Evolutionary conservation across 2,113 vertebrate genomes (phyloP).

Genomic region (Gymnocephalus cernua): DNA sequence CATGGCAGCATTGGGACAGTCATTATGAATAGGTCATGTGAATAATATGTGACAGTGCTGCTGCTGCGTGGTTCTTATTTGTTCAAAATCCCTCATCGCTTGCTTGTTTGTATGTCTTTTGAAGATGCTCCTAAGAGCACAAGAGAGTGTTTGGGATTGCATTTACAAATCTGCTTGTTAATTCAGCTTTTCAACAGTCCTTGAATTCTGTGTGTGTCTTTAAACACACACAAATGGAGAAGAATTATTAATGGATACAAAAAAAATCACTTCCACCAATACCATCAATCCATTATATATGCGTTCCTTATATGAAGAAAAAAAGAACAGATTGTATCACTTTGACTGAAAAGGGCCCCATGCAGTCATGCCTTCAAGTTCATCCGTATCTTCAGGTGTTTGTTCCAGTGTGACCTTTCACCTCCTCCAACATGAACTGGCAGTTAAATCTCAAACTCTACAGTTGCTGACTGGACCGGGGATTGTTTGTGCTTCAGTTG

Average conservation of each 20-base stretch:
- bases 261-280: neutral
- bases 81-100: slow-evolving; percentile 29
- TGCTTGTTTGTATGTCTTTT: slow-evolving; percentile 53
- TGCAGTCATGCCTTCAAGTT: slow-evolving; percentile 12
- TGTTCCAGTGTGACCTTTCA: slow-evolving; percentile 32
- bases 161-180: slow-evolving; percentile 54
- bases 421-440: slow-evolving; percentile 15
- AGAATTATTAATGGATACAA: neutral
- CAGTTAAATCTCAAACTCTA: slow-evolving; percentile 35
- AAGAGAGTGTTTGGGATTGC: slow-evolving; percentile 37
- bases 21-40: slow-evolving; percentile 22
- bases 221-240: slow-evolving; percentile 28
- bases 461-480: slow-evolving; percentile 34
- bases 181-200: slow-evolving; percentile 41
- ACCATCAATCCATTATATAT: neutral
- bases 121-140: slow-evolving; percentile 44
- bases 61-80: slow-evolving; percentile 32
- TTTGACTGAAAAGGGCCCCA: neutral
- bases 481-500: slow-evolving; percentile 49
- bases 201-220: slow-evolving; percentile 34
- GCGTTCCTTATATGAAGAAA: slow-evolving; percentile 1
- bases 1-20: slow-evolving; percentile 8
- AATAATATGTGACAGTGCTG: slow-evolving; percentile 21
- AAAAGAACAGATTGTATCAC: neutral
- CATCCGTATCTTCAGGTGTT: slow-evolving; percentile 40